Conservation (phyloP, 2,888 invertebrate species). For the Hirtodrosophila histrioides region DNA sequence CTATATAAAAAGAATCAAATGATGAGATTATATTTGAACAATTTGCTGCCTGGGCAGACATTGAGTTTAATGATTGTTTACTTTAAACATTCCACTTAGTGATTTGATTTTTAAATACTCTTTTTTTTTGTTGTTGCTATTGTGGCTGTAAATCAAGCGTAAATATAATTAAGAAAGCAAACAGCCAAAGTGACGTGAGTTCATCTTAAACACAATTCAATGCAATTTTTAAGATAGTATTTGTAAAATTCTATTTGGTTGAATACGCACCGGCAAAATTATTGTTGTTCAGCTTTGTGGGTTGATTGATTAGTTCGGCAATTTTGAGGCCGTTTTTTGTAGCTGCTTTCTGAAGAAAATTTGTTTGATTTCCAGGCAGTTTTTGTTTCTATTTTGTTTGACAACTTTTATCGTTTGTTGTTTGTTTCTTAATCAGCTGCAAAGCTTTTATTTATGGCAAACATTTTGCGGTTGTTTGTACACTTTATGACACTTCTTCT, state of each 20-base stretch:
- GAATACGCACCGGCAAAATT: conserved; percentile 73
- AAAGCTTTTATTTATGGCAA: conserved; percentile 66
- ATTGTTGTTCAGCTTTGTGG: conserved; percentile 79
- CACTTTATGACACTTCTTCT: conserved; percentile 45
- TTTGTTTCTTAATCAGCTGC: conserved; percentile 12
- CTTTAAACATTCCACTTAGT: conserved; percentile 29
- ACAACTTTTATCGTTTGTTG: conserved; percentile 5
- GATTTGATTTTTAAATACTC: neutral
- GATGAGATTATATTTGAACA: conserved; percentile 51
- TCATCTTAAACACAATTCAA: neutral
- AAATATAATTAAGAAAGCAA: conserved; percentile 34
- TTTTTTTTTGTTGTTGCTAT: neutral
- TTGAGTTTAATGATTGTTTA: conserved; percentile 43
- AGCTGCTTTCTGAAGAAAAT: conserved; percentile 9
- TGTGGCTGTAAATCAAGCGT: conserved; percentile 37
- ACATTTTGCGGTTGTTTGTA: conserved; percentile 46
- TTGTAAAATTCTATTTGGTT: neutral
- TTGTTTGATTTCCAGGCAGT: conserved; percentile 11
- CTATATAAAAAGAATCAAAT: conserved; percentile 32
- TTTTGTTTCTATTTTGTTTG: conserved; percentile 5
- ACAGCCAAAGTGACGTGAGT: conserved; percentile 11
- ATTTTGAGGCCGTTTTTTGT: conserved; percentile 73
- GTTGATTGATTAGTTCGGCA: conserved; percentile 81
- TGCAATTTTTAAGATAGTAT: neutral
- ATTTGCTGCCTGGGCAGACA: conserved; percentile 12